Percentiles rank a stretch among this genome's conserved stretches.
Conservation (phyloP, 2,113 vertebrate species). For the Eubucco bourcierii region DNA sequence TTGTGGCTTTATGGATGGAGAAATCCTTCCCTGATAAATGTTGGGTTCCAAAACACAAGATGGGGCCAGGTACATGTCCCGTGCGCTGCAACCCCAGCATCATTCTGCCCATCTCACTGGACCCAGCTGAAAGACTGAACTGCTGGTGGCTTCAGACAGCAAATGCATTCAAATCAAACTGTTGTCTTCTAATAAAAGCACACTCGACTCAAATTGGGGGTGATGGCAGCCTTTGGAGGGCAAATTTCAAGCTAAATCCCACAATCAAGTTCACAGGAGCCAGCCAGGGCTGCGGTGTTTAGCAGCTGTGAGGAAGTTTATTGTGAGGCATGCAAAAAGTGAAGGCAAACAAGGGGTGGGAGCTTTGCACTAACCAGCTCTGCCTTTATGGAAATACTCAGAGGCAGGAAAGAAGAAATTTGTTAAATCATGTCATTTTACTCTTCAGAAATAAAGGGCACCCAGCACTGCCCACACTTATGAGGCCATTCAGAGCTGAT, state of each 20-base stretch:
- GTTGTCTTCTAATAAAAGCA: background rate
- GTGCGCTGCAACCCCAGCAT: background rate
- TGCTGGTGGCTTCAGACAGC: rapidly evolving
- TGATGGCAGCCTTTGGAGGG: background rate
- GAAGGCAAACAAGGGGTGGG: rapidly evolving
- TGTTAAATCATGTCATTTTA: background rate
- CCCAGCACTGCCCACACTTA: background rate
- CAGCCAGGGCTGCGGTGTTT: rapidly evolving
- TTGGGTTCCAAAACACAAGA: background rate
- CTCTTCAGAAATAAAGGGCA: background rate
- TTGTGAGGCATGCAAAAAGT: rapidly evolving
- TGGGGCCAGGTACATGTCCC: rapidly evolving
- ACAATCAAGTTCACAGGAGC: background rate
- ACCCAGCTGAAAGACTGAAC: background rate
- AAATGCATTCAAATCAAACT: rapidly evolving
- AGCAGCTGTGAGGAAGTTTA: background rate
- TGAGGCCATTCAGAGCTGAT: conserved; percentile 1
- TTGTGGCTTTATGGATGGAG: background rate
- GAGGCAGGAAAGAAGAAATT: background rate
- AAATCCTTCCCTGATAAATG: background rate
- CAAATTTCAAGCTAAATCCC: background rate
- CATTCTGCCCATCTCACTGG: background rate
- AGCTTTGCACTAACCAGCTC: background rate
- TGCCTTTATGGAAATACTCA: background rate
- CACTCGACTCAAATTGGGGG: rapidly evolving